Evolutionary conservation across 2,113 vertebrate species (phyloP).

Genomic region (Lucifuga dentata): DNA sequence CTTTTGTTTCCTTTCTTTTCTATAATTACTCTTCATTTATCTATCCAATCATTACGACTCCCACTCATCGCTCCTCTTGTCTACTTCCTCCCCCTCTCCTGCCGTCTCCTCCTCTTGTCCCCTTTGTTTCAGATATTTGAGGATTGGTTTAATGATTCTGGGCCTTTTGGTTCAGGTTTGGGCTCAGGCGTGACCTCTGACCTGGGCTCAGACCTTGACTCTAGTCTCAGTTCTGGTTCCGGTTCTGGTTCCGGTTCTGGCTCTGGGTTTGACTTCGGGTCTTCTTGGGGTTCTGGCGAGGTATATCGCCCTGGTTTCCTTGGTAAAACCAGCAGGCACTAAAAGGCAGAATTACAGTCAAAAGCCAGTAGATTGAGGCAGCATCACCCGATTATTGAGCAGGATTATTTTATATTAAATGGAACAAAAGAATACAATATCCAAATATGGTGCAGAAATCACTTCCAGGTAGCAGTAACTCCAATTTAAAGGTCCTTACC

Average conservation of each 20-base stretch:
- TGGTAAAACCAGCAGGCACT: slow-evolving; percentile 48
- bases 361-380: slow-evolving; percentile 43
- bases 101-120: slow-evolving; percentile 20
- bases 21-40: background rate
- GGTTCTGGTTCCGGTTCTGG: slow-evolving; percentile 56
- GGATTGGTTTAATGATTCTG: slow-evolving; percentile 81
- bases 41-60: background rate
- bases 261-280: slow-evolving; percentile 69
- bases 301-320: slow-evolving; percentile 67
- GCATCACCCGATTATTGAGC: background rate
- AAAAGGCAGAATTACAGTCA: slow-evolving; percentile 68
- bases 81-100: slow-evolving; percentile 2
- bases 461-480: too few relatives aligned
- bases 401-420: background rate
- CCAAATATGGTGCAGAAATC: too few relatives aligned
- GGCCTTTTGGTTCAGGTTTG: slow-evolving; percentile 62
- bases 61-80: background rate
- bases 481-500: too few relatives aligned
- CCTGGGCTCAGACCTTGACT: slow-evolving; percentile 46
- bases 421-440: too few relatives aligned
- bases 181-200: slow-evolving; percentile 56
- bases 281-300: slow-evolving; percentile 72
- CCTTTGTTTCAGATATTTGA: slow-evolving; percentile 75
- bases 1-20: background rate
- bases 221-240: slow-evolving; percentile 57